phyloP scores from a whole-genome alignment of 2,113 vertebrate species.

The Psittacula cyanocephala region DNA sequence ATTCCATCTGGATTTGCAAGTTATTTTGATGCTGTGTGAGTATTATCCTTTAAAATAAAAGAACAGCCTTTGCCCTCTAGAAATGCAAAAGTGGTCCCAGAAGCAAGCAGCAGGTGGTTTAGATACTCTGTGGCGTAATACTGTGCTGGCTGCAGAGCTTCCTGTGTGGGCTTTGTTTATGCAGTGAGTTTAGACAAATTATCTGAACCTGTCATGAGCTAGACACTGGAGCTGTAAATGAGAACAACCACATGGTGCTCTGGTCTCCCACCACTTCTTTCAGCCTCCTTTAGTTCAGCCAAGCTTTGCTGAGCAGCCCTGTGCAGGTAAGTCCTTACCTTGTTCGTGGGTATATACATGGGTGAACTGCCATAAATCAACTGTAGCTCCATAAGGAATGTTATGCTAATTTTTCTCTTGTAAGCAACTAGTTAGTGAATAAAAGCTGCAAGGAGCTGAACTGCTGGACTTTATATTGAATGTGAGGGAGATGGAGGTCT shows the following conservation, averaged over 20 bases:
- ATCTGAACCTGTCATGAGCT: background rate
- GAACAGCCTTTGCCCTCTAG: background rate
- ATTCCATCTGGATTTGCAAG: background rate
- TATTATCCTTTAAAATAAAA: background rate
- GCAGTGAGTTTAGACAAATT: conserved; percentile 25
- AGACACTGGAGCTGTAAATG: background rate
- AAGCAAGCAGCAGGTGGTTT: background rate
- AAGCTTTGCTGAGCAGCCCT: background rate
- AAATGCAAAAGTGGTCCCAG: background rate
- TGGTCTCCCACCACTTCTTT: background rate
- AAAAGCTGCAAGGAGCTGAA: background rate
- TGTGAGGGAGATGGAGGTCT: background rate
- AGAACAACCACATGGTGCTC: background rate
- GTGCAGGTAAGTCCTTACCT: background rate
- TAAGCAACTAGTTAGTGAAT: background rate
- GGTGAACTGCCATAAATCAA: background rate
- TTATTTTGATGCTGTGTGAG: background rate
- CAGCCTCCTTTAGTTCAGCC: background rate
- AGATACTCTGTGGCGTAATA: background rate
- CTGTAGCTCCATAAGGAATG: background rate
- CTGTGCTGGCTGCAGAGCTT: background rate
- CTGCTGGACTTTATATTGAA: background rate
- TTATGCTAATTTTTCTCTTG: background rate
- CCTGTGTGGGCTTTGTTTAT: conserved; percentile 35
- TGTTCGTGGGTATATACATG: background rate